Evolutionary conservation across 2,888 invertebrate genomes (phyloP).

Genomic region (Rutpela maculata): DNA sequence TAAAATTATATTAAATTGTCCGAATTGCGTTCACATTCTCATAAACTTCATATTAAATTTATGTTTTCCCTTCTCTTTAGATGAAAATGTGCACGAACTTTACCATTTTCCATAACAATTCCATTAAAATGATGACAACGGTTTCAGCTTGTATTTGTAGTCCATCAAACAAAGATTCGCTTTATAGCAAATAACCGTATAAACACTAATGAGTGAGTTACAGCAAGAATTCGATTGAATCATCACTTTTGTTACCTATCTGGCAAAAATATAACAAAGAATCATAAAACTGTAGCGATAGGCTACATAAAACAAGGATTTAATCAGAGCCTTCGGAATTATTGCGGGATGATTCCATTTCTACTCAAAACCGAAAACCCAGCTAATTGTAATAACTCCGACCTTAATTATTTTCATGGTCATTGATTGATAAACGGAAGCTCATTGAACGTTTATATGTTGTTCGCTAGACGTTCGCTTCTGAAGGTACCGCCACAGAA

Average conservation of each 20-base stretch:
- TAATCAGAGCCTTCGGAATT: slow-evolving; percentile 23
- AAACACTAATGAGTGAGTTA: slow-evolving; percentile 9
- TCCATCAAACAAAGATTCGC: not conserved
- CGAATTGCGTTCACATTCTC: too few relatives aligned
- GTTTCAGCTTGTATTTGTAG: not conserved
- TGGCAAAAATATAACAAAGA: slow-evolving; percentile 36
- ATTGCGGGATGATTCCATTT: not conserved
- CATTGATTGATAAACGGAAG: too few relatives aligned
- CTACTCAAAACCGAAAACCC: too few relatives aligned
- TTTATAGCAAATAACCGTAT: not conserved
- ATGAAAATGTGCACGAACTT: too few relatives aligned
- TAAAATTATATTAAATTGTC: too few relatives aligned
- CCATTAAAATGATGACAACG: not conserved
- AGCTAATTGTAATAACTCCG: too few relatives aligned
- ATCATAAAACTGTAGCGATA: slow-evolving; percentile 31
- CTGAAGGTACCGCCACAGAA: too few relatives aligned
- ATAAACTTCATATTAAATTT: too few relatives aligned
- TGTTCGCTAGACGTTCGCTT: too few relatives aligned
- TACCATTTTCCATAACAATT: not conserved
- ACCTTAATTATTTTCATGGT: too few relatives aligned
- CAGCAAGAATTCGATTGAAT: slow-evolving; percentile 15
- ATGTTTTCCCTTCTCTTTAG: too few relatives aligned
- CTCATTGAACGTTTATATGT: too few relatives aligned
- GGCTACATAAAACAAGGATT: slow-evolving; percentile 23
- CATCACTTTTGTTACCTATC: slow-evolving; percentile 34